Conservation (phyloP, 2,888 invertebrate species). For the Anodontia alba region DNA sequence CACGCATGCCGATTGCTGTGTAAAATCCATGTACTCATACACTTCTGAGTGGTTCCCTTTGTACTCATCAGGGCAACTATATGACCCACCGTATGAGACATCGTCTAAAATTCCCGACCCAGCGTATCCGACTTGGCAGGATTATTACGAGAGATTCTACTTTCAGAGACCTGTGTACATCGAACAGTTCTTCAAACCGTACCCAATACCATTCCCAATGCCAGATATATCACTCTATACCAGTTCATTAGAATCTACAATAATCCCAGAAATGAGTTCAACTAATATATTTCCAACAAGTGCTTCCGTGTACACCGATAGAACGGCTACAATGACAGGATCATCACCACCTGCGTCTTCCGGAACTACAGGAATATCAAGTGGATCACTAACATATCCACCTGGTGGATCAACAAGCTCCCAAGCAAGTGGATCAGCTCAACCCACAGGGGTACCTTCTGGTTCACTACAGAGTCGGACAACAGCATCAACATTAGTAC, state of each 20-base stretch:
- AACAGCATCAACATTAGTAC: too few species aligned
- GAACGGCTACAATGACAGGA: too few species aligned
- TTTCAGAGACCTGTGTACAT: neutral
- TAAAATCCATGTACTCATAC: neutral
- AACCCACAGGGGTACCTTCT: too few species aligned
- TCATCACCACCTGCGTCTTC: too few species aligned
- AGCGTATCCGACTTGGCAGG: neutral
- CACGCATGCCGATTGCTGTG: neutral
- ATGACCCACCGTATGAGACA: neutral
- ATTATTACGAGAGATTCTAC: conserved; percentile 3
- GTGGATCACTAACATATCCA: too few species aligned
- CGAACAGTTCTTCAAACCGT: neutral
- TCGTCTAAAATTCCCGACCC: neutral
- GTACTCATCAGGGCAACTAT: neutral
- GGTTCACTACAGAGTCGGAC: too few species aligned
- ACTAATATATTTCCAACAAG: too few species aligned
- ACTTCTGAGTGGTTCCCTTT: neutral
- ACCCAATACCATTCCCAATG: neutral
- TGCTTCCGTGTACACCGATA: too few species aligned
- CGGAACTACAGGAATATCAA: too few species aligned
- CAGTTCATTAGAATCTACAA: neutral
- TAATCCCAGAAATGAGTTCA: too few species aligned
- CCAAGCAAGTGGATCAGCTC: too few species aligned
- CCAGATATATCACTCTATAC: neutral
- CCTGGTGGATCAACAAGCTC: too few species aligned